Base-by-base conservation (phyloP, 2,888 invertebrate species). In the Lampropteryx suffumata region DNA sequence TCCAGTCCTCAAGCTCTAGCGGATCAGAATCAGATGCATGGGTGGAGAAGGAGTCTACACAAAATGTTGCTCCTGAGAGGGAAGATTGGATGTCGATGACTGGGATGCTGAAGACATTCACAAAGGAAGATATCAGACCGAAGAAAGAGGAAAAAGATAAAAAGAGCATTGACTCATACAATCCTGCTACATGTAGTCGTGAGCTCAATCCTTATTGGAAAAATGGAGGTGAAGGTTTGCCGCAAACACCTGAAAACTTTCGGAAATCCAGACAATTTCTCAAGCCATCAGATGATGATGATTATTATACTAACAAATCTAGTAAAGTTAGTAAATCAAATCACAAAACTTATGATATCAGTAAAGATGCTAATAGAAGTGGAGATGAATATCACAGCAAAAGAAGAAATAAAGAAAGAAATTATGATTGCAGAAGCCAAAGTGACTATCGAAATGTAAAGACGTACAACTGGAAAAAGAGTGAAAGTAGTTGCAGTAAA, bases 191-290 rank as follows among this genome's bases (percentile, higher is more conserved):
- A 56, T 94, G 94, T 75, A 82, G 81, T 1, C 90, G 94, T 67
- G 98, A 98, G 84, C 84, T 98, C 44, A 98, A 98, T 91, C 98
- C 97, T 0, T 96, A 96, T 72, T 98, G 98, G 97, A 97, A 95
- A 88, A 91, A 94, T 79, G 97, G 97, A 34, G 98, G 98, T 0
- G 92, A 92, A 43, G 98, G 98, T 1, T 74, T 98, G 50, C 98
- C 98, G 0, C 77, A 80, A 65, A 76, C 80, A 43, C 53, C 78
- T 36, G 77, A 84, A 57, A 73, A 75, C 68, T 76, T 81, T 62
- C 69, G 79, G 64, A 83, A 80, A 66, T 71, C 84, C 13, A 77
- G 67, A 48, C 69, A 71, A 34, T 89, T 85, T 64, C 58, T 84
- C 1, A 87, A 79, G 72, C 92, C 92, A 27, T 59, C 59, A 11